Evolutionary conservation across 1,140 invertebrate species (phyloP), one percentile per base, ranked within the genome.

Genomic region (Plutomurus gul): DNA sequence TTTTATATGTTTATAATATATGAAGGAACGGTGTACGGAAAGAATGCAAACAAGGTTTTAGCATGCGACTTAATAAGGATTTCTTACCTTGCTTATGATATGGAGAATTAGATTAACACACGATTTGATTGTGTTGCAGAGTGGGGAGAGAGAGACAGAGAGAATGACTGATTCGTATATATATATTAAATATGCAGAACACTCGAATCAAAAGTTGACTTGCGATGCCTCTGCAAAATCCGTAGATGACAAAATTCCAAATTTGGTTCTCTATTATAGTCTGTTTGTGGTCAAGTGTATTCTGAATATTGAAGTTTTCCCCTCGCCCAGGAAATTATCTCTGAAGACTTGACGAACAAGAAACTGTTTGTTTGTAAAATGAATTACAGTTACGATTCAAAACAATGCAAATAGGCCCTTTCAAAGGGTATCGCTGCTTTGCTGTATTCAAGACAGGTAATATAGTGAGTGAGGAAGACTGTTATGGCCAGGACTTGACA

Each of bases 1-100:
- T n/a, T n/a, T n/a, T n/a, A n/a, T n/a, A n/a, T n/a, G n/a, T n/a
- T n/a, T n/a, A n/a, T n/a, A n/a, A n/a, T n/a, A n/a, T n/a, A n/a
- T n/a, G n/a, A n/a, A n/a, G n/a, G n/a, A n/a, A n/a, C n/a, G n/a
- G n/a, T n/a, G n/a, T n/a, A n/a, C n/a, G n/a, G n/a, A n/a, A n/a
- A n/a, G n/a, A n/a, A n/a, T n/a, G n/a, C n/a, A n/a, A 65, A 65
- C 56, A 65, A 65, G 56, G 56, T 65, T 65, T 65, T 65, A 65
- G 27, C 27, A 33, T 8, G 18, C 27, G 27, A 65, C 56, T 65
- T 16, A 65, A 65, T n/a, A 65, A 65, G 56, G 56, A 65, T 65
- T n/a, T 65, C 56, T 65, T 65, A 65, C 56, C 56, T 65, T 65
- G 56, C 56, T 65, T 30, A 65, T 65, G 56, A 10, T 30, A 65